Conservation (phyloP, 1,140 invertebrate genomes). For the Drosophila bifasciata region DNA sequence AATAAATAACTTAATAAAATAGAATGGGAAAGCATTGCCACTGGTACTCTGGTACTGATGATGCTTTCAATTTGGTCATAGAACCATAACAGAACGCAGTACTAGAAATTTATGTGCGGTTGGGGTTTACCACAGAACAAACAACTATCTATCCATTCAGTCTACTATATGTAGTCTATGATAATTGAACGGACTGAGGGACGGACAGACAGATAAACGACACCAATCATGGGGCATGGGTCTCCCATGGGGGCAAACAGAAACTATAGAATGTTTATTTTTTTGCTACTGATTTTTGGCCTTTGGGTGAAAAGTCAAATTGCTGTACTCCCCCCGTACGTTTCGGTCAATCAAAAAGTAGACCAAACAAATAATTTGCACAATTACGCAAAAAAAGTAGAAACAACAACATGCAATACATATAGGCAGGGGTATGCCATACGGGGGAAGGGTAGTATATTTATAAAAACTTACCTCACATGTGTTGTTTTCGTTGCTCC, state of each 20-base stretch:
- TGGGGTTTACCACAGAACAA: constrained; percentile 10
- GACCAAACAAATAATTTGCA: constrained; percentile 77
- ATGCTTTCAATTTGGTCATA: constrained; percentile 67
- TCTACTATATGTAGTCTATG: constrained; percentile 28
- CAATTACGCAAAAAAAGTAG: constrained; percentile 69
- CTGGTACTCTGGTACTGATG: constrained; percentile 14
- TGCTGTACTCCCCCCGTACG: constrained; percentile 44
- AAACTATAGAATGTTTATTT: constrained; percentile 24
- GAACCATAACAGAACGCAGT: constrained; percentile 51
- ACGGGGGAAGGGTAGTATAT: constrained; percentile 13
- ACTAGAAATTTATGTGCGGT: constrained; percentile 35
- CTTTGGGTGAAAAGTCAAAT: constrained; percentile 75
- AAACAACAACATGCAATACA: constrained; percentile 13
- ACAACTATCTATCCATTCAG: constrained; percentile 10
- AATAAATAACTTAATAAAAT: constrained; percentile 50
- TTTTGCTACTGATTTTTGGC: constrained; percentile 31
- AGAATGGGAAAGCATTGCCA: constrained; percentile 15
- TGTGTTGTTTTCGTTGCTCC: constrained; percentile 16
- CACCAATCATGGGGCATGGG: constrained; percentile 55
- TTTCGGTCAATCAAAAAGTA: constrained; percentile 71
- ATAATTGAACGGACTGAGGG: constrained; percentile 76
- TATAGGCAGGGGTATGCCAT: constrained; percentile 1
- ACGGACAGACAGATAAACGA: constrained; percentile 41
- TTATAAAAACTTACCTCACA: constrained; percentile 54
- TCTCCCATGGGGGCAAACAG: constrained; percentile 25